Evolutionary conservation across 2,113 vertebrate species (phyloP).

Genomic region (Corvus hawaiiensis): DNA sequence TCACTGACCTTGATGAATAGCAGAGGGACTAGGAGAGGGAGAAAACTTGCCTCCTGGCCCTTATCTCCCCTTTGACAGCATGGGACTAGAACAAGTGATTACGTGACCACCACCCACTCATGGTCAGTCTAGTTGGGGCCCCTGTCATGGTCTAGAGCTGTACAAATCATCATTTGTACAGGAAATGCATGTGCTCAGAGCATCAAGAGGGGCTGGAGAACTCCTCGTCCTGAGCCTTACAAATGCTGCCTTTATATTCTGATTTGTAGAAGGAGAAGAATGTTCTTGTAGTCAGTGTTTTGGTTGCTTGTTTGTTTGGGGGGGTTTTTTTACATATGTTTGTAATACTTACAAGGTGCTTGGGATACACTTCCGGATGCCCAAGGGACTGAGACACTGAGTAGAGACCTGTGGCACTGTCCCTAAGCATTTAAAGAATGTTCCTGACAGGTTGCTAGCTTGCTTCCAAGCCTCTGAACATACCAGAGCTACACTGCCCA

Average conservation of each 20-base stretch:
- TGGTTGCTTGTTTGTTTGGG: neutral
- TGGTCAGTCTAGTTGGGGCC: neutral
- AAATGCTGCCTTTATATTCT: neutral
- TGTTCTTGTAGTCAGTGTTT: neutral
- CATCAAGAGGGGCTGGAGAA: neutral
- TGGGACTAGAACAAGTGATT: neutral
- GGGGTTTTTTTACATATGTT: neutral
- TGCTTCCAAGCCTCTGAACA: neutral
- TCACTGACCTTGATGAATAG: neutral
- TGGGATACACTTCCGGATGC: neutral
- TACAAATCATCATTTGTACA: neutral
- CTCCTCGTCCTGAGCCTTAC: neutral
- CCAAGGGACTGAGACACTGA: neutral
- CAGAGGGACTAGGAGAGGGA: rapidly evolving
- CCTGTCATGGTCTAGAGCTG: neutral
- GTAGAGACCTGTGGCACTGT: neutral
- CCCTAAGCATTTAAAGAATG: neutral
- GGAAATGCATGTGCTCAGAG: neutral
- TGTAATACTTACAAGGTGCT: neutral
- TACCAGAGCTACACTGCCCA: neutral
- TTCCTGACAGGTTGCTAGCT: neutral
- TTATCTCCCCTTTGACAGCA: neutral
- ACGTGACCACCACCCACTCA: neutral
- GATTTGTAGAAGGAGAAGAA: neutral
- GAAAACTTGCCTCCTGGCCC: neutral